These are phyloP conservation scores for Melanotaenia duboulayi DNA, from an alignment of 2,113 vertebrate genomes.

Conservation along the genomic window DNA sequence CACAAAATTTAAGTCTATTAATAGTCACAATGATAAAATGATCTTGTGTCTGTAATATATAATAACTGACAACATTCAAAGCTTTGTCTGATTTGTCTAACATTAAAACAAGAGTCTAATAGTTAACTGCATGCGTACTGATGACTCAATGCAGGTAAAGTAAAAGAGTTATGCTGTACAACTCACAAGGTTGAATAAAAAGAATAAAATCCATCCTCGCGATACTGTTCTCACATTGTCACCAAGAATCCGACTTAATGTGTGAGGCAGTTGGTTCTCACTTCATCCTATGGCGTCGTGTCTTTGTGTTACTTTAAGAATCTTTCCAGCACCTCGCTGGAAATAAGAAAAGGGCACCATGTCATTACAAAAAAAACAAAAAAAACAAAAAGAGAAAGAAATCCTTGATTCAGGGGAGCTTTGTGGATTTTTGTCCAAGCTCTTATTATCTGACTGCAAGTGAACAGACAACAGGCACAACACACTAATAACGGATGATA, in stretches of 20 bases:
- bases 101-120: no score
- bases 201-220: not conserved
- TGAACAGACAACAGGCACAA: constrained; percentile 21
- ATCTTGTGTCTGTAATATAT: not conserved
- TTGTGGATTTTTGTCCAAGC: constrained; percentile 8
- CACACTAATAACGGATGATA: constrained; percentile 25
- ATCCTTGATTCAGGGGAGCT: constrained; percentile 1
- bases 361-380: not conserved
- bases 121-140: no score
- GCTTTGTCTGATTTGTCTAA: no score
- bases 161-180: constrained; percentile 1
- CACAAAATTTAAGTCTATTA: not conserved
- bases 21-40: not conserved
- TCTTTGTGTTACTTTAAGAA: constrained; percentile 8
- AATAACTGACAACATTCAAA: no score
- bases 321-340: not conserved
- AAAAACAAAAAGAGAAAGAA: not conserved
- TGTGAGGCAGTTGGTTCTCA: not conserved
- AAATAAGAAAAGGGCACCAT: constrained; percentile 1
- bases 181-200: not conserved
- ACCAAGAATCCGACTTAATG: constrained; percentile 6
- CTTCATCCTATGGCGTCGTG: not conserved
- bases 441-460: constrained; percentile 14
- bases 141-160: not conserved
- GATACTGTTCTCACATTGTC: not conserved